A percentile compares a stretch with the other conserved stretches of the same genome.
Evolutionary conservation across 2,113 vertebrate genomes (phyloP).

Genomic region (Ptilonorhynchus violaceus): DNA sequence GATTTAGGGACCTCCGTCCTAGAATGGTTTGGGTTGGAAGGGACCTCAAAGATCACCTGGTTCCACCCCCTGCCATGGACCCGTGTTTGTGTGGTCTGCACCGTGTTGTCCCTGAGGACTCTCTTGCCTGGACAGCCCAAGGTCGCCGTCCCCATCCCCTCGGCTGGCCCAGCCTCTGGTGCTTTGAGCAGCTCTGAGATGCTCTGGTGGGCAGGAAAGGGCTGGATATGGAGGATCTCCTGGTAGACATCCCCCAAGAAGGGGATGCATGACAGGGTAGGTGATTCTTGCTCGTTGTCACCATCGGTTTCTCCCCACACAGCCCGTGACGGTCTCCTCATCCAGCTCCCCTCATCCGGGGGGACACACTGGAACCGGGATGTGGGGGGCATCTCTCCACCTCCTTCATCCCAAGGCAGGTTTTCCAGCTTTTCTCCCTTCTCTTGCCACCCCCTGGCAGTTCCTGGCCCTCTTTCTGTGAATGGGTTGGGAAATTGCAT

Average conservation of each 20-base stretch:
- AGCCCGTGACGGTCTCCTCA: accelerated
- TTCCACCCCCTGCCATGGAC: background rate
- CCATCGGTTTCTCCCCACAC: background rate
- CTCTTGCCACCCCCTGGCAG: background rate
- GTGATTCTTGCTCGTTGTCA: accelerated
- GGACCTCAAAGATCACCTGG: background rate
- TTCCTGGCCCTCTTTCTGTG: background rate
- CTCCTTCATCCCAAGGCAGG: background rate
- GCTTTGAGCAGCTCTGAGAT: background rate
- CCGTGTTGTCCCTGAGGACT: background rate
- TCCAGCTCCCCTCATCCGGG: background rate
- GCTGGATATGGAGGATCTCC: background rate
- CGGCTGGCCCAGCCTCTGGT: background rate
- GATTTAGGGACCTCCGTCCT: background rate
- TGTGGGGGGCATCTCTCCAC: background rate
- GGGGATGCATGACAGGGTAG: background rate
- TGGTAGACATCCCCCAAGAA: background rate
- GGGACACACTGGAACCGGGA: background rate
- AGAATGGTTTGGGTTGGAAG: background rate
- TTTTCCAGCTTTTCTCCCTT: background rate
- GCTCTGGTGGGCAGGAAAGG: background rate
- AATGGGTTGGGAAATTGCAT: background rate
- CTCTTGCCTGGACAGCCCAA: accelerated
- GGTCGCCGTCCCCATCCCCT: background rate
- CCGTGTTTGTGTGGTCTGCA: accelerated